Evolutionary conservation across 2,113 vertebrate genomes (phyloP).

Genomic region (Neoarius graeffei): DNA sequence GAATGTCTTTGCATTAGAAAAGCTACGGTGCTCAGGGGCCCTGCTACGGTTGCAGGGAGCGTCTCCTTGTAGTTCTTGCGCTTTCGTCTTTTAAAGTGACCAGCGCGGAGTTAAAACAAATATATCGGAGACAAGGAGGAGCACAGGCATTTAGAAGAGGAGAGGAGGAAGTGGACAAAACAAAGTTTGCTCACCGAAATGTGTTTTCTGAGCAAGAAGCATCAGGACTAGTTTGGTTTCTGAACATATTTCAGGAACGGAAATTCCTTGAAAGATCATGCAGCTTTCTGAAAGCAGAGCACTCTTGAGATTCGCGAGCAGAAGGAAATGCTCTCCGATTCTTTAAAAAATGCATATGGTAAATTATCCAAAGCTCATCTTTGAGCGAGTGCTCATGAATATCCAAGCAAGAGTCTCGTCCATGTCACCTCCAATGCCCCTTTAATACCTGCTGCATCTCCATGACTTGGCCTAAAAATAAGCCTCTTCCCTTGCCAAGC

Average conservation of each 20-base stretch:
- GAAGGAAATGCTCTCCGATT: slow-evolving; percentile 43
- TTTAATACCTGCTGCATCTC: slow-evolving; percentile 25
- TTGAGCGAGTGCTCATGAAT: slow-evolving; percentile 48
- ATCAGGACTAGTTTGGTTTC: not conserved
- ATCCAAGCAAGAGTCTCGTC: slow-evolving; percentile 39
- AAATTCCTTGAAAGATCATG: not conserved
- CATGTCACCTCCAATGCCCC: slow-evolving; percentile 48
- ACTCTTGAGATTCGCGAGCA: slow-evolving; percentile 24
- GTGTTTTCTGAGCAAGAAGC: not conserved
- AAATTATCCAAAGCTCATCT: slow-evolving; percentile 52
- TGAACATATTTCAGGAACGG: not conserved
- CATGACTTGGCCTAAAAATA: slow-evolving; percentile 60
- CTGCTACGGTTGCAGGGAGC: slow-evolving; percentile 56
- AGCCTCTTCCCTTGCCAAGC: slow-evolving; percentile 59
- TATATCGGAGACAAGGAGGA: slow-evolving; percentile 16
- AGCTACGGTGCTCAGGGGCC: slow-evolving; percentile 65
- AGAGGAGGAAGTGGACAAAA: not conserved
- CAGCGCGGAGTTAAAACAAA: slow-evolving; percentile 43
- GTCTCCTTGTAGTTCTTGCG: slow-evolving; percentile 58
- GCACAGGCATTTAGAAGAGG: slow-evolving; percentile 3
- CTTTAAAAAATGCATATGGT: slow-evolving; percentile 55
- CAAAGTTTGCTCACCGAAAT: not conserved
- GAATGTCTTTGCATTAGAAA: slow-evolving; percentile 76
- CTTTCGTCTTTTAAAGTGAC: slow-evolving; percentile 61
- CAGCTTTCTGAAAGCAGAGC: not conserved